A percentile compares a stretch with the other conserved stretches of the same genome.
Evolutionary conservation across 1,140 invertebrate species (phyloP).

Genomic region (Aphis craccivora): DNA sequence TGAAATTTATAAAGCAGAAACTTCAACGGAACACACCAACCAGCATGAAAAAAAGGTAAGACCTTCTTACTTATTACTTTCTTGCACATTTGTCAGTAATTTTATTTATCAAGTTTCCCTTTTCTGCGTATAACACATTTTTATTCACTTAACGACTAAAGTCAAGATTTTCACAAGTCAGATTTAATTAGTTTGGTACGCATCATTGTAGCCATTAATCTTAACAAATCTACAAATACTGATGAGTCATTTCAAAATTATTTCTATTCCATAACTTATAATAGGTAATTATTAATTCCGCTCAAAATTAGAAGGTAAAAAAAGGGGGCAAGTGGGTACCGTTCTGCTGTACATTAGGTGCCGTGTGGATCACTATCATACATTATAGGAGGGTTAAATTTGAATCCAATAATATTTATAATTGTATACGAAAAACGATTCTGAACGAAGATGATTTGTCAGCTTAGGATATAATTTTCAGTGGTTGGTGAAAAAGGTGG

Average conservation of each 20-base stretch:
- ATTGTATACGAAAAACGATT: too few relatives aligned
- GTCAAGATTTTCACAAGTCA: neutral
- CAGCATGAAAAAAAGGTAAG: slow-evolving; percentile 23
- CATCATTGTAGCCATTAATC: neutral
- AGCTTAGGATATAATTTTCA: too few relatives aligned
- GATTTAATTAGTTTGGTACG: neutral
- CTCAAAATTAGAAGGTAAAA: too few relatives aligned
- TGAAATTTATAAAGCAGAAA: slow-evolving; percentile 51
- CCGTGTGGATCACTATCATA: too few relatives aligned
- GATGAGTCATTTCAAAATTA: neutral
- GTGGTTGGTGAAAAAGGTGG: too few relatives aligned
- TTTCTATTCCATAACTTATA: neutral
- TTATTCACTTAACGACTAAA: neutral
- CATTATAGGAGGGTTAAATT: too few relatives aligned
- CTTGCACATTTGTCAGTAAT: neutral
- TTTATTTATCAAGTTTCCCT: neutral
- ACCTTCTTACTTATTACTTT: neutral
- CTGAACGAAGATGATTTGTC: too few relatives aligned
- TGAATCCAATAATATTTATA: too few relatives aligned
- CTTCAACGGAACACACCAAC: slow-evolving; percentile 5
- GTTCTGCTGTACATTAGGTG: too few relatives aligned
- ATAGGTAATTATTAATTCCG: neutral
- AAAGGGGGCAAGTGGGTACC: too few relatives aligned
- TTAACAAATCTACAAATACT: neutral
- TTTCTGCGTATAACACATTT: neutral